phyloP scores from a whole-genome alignment of 2,113 vertebrate genomes.

The Donacobius atricapilla region DNA sequence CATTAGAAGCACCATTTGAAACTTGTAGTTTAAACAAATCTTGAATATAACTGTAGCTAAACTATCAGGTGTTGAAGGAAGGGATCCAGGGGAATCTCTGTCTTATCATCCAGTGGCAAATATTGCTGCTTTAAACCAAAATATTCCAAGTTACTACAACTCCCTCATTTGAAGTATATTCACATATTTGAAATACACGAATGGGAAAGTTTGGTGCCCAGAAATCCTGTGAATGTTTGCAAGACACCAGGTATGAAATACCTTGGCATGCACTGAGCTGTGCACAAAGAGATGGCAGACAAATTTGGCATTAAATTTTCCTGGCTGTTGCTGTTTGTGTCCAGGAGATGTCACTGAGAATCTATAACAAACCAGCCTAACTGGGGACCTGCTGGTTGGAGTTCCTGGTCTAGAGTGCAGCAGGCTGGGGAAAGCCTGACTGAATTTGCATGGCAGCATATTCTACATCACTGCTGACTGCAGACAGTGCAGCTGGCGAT shows the following conservation, averaged over 20 bases:
- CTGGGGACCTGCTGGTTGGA: neutral
- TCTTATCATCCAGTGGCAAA: neutral
- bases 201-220: neutral
- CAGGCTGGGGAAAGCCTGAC: neutral
- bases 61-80: neutral
- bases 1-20: neutral
- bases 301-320: neutral
- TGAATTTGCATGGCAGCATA: neutral
- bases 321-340: neutral
- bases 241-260: neutral
- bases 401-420: neutral
- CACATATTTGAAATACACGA: neutral
- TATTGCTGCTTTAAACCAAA: neutral
- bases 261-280: neutral
- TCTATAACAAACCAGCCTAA: neutral
- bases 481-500: neutral
- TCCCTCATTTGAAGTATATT: neutral
- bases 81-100: neutral
- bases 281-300: neutral
- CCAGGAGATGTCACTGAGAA: conserved; percentile 53
- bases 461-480: neutral
- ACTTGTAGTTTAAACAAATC: neutral
- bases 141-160: neutral
- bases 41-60: neutral
- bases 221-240: neutral